phyloP scores from a whole-genome alignment of 2,797 vertebrate genomes.

The Cryptoprocta ferox region DNA sequence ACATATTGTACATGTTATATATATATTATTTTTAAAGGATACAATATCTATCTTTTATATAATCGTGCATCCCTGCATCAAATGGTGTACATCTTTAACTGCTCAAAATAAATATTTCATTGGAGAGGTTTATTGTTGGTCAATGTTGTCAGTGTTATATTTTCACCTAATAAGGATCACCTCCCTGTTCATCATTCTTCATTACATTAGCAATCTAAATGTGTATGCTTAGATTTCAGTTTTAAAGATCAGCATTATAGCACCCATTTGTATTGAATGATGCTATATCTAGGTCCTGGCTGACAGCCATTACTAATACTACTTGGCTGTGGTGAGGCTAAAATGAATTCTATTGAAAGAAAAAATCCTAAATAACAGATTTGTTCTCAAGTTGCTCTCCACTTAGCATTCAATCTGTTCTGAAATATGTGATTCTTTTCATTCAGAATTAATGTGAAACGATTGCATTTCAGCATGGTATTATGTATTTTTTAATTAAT shows the following conservation, averaged over 20 bases:
- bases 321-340: slow-evolving; percentile 61
- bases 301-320: slow-evolving; percentile 72
- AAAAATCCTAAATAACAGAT: slow-evolving; percentile 70
- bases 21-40: neutral
- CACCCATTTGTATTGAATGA: slow-evolving; percentile 53
- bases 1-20: neutral
- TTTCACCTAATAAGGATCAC: neutral
- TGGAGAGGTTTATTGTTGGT: neutral
- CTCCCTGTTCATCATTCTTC: neutral
- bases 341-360: slow-evolving; percentile 75
- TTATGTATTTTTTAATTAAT: slow-evolving; percentile 26
- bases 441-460: slow-evolving; percentile 66
- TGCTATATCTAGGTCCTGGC: slow-evolving; percentile 58
- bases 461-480: slow-evolving; percentile 12
- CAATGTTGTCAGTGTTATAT: neutral
- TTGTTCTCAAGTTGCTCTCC: slow-evolving; percentile 71
- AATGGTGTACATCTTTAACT: neutral
- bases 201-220: slow-evolving; percentile 31
- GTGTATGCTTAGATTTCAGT: neutral
- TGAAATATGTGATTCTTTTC: slow-evolving; percentile 67
- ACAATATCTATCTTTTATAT: neutral
- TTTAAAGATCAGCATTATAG: slow-evolving; percentile 33
- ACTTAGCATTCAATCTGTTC: slow-evolving; percentile 77
- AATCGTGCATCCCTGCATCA: neutral
- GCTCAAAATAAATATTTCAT: neutral